Evolutionary conservation across 2,113 vertebrate species (phyloP), one percentile per base, ranked within the genome.

Genomic region (Neofelis nebulosa): DNA sequence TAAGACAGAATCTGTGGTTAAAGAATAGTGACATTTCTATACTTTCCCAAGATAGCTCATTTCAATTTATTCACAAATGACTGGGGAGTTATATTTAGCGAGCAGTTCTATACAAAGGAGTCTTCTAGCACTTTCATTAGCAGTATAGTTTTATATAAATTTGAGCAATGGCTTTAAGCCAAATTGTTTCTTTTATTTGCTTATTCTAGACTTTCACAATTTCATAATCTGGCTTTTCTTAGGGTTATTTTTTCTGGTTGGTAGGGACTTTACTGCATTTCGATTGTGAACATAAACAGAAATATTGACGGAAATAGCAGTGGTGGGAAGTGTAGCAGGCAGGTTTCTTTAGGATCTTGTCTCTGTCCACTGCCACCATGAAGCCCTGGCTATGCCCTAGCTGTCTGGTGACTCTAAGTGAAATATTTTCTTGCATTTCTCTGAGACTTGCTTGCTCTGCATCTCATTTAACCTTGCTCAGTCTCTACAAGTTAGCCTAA

Each of bases 51-150:
- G 86, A 95, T 90, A 96, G 94, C 83, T 93, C 63, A 82, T 95
- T 94, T 95, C 68, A 93, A 63, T 95, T 95, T 96, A 92, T 93
- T 94, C 79, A 83, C 93, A 98, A 96, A 96, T 87, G 89, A 90
- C 86, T 93, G 80, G 83, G 86, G 94, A 74, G 92, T 97, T 97
- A 94, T 96, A 97, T 97, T 96, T 97, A 96, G 94, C 94, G 96
- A 92, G 89, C 29, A 90, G 69, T 95, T 83, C 87, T 84, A 83
- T 86, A 95, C 82, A 91, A 95, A 86, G 50, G 78, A 74, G 5
- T 93, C 89, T 83, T 68, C 92, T 69, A 91, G 85, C 52, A 38
- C 71, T 96, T n/a, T 95, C 25, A 78, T 90, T 91, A 68, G 89
- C 55, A 92, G 63, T 74, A 82, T 61, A 85, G 61, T 84, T 94